Evolutionary conservation across 2,888 invertebrate species (phyloP), one percentile per base, ranked within the genome.

Genomic region (Apeira syringaria): DNA sequence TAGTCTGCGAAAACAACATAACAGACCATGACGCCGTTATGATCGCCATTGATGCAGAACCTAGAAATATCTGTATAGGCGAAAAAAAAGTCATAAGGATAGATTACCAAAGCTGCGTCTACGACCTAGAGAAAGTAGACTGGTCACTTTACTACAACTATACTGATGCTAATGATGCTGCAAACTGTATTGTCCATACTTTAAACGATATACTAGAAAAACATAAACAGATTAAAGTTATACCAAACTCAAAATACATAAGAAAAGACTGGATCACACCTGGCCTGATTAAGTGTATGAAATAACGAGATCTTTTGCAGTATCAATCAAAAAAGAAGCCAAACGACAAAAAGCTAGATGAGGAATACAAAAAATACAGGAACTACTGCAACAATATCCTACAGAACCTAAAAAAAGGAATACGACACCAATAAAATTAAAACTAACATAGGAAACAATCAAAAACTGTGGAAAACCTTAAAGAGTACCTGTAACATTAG

Each of bases 361-460:
- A n/a, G 9, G 17, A 28, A 17, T 33, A 37, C 9, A 44, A 28
- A 29, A 33, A 26, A 5, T 44, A 44, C 8, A 37, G 44, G 0
- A 44, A 44, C 20, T 1, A 17, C 1, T 44, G 37, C 12, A 17
- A 30, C 2, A 6, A 7, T 3, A 8, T 44, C 0, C 8, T 44
- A 1, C 24, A 20, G 1, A 13, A 12, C 3, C n/a, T 17, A 17
- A 37, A 37, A n/a, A 29, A 38, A 24, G 3, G 27, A 32, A 24
- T 25, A 24, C 8, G 43, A 44, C 0, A 4, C 12, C 0, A 8
- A 18, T 6, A 15, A 11, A 13, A 11, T 44, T 2, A 5, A 3
- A 0, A 9, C 10, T 1, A 17, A 28, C 13, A 30, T 18, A 30
- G 37, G 29, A 3, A 29, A 44, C n/a, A 29, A 11, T 6, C 38